These are phyloP conservation scores for Sceloporus undulatus DNA, from an alignment of 2,113 vertebrate species.

Conservation along the genomic window DNA sequence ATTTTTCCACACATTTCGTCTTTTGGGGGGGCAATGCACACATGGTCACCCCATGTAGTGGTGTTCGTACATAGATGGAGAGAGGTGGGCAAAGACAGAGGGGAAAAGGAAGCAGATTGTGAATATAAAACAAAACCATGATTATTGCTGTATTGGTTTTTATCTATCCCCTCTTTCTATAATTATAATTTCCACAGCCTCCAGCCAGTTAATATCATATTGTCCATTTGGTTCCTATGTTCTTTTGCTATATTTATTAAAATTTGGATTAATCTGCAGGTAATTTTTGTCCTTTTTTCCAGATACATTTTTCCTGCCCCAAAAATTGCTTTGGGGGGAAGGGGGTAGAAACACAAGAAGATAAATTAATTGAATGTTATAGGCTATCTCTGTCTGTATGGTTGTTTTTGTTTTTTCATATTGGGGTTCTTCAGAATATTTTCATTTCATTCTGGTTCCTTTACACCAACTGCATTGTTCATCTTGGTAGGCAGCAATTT, in stretches of 20 bases:
- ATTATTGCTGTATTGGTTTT: neutral
- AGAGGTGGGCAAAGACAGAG: neutral
- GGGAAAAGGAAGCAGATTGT: neutral
- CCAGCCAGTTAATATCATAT: neutral
- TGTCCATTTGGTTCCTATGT: neutral
- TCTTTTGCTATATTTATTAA: too few relatives aligned
- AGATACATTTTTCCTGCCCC: too few relatives aligned
- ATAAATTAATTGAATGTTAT: too few relatives aligned
- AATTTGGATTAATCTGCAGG: too few relatives aligned
- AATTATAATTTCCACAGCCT: neutral
- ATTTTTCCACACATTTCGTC: too few relatives aligned
- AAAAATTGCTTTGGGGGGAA: too few relatives aligned
- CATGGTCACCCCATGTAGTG: neutral
- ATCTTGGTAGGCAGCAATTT: slow-evolving; percentile 12
- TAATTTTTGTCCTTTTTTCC: too few relatives aligned
- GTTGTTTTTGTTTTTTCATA: neutral
- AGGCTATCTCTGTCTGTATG: too few relatives aligned
- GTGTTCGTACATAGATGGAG: neutral
- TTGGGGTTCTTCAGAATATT: neutral
- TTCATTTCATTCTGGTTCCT: neutral
- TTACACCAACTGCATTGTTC: slow-evolving; percentile 19
- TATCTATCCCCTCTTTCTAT: neutral
- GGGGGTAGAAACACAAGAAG: too few relatives aligned
- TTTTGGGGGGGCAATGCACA: too few relatives aligned
- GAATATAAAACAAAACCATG: neutral